These are phyloP conservation scores for Platynereis dumerilii DNA, from an alignment of 2,888 invertebrate species.

Conservation along the genomic window DNA sequence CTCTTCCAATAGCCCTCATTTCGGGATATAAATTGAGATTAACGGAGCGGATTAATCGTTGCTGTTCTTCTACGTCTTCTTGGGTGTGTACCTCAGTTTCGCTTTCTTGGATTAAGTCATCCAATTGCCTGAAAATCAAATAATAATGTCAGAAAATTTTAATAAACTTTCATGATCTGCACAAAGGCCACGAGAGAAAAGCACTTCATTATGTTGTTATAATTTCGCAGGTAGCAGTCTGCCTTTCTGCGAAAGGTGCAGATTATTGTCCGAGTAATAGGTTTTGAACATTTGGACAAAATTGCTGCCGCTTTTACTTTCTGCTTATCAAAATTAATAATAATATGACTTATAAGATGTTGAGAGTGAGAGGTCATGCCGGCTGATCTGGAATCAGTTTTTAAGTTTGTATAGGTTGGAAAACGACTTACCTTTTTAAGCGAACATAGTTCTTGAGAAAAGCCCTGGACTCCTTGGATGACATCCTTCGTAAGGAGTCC, in stretches of 20 bases:
- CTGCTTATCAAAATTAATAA: too few species aligned
- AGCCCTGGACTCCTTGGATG: background rate
- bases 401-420: too few species aligned
- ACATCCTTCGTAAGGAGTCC: conserved; percentile 13
- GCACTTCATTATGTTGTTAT: too few species aligned
- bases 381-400: too few species aligned
- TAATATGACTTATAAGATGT: too few species aligned
- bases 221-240: too few species aligned
- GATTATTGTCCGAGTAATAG: too few species aligned
- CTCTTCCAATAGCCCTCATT: conserved; percentile 8
- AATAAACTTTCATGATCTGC: background rate
- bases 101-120: background rate
- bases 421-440: conserved; percentile 21
- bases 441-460: conserved; percentile 15
- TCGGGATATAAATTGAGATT: conserved; percentile 10
- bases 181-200: too few species aligned
- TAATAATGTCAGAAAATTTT: background rate
- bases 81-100: background rate
- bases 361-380: too few species aligned
- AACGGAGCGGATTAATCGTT: conserved; percentile 4
- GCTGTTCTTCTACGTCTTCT: conserved; percentile 2
- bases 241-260: too few species aligned
- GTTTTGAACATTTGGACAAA: too few species aligned
- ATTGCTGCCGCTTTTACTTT: too few species aligned
- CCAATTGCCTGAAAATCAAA: conserved; percentile 3